Conservation (phyloP, 2,797 vertebrate species). For the Cuniculus paca region DNA sequence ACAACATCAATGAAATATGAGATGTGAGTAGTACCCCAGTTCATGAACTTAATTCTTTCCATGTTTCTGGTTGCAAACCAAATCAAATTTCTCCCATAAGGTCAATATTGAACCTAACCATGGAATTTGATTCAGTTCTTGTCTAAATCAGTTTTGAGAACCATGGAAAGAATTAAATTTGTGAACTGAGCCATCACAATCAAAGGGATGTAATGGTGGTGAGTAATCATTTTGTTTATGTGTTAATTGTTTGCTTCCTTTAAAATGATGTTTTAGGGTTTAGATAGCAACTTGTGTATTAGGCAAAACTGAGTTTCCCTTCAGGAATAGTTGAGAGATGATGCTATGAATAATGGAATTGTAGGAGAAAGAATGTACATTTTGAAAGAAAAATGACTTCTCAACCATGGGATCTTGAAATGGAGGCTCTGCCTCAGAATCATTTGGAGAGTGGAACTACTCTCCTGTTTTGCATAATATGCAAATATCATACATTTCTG, state of each 20-base stretch:
- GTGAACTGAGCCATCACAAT: not conserved
- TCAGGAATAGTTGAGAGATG: not conserved
- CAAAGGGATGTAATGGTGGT: not conserved
- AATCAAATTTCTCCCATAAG: not conserved
- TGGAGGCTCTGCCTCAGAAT: not conserved
- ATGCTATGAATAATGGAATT: slow-evolving; percentile 38
- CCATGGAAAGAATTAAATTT: not conserved
- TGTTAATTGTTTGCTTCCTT: slow-evolving; percentile 38
- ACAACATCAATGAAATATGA: not conserved
- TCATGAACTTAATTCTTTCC: not conserved
- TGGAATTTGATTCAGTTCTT: not conserved
- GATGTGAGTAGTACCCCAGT: not conserved
- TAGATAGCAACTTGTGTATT: not conserved
- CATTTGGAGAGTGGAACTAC: not conserved
- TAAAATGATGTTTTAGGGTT: slow-evolving; percentile 1
- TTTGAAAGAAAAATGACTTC: not conserved
- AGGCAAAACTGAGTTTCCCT: slow-evolving; percentile 1
- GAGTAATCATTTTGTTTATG: not conserved
- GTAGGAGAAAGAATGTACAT: not conserved
- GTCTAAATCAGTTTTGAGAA: not conserved
- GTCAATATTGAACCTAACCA: not conserved
- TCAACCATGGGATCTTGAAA: not conserved
- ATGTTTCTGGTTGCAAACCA: not conserved
- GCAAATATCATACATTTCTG: not conserved
- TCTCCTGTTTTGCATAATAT: not conserved